Percentiles rank a stretch among this genome's conserved stretches.
These are phyloP conservation scores for Aptenodytes patagonicus DNA, from an alignment of 2,113 vertebrate genomes.

Conservation along the genomic window DNA sequence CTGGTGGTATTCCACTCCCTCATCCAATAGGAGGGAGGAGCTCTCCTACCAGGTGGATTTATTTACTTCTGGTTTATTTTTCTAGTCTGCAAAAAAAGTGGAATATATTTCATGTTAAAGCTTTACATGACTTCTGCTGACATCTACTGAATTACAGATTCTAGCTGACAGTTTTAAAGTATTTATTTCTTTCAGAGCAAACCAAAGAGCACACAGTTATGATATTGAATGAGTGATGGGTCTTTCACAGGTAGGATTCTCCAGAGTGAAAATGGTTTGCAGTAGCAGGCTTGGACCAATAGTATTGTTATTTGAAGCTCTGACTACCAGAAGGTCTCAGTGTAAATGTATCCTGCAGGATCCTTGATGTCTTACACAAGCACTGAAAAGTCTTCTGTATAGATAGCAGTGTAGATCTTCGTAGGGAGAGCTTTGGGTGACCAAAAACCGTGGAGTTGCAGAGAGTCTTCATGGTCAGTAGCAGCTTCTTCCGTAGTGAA, in stretches of 20 bases:
- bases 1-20: background rate
- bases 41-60: background rate
- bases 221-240: background rate
- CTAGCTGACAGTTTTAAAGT: background rate
- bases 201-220: background rate
- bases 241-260: background rate
- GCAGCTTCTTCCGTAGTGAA: background rate
- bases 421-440: background rate
- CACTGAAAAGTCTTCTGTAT: background rate
- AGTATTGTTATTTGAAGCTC: background rate
- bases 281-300: background rate
- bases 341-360: background rate
- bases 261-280: background rate
- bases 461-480: background rate
- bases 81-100: background rate
- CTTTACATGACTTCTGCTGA: background rate
- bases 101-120: background rate
- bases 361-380: background rate
- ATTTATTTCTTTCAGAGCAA: background rate
- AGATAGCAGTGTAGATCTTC: background rate
- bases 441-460: background rate
- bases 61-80: background rate
- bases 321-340: background rate
- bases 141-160: background rate
- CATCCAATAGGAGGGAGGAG: background rate